These are phyloP conservation scores for Drosophila arawakana DNA, from an alignment of 1,140 invertebrate genomes.

Conservation along the genomic window DNA sequence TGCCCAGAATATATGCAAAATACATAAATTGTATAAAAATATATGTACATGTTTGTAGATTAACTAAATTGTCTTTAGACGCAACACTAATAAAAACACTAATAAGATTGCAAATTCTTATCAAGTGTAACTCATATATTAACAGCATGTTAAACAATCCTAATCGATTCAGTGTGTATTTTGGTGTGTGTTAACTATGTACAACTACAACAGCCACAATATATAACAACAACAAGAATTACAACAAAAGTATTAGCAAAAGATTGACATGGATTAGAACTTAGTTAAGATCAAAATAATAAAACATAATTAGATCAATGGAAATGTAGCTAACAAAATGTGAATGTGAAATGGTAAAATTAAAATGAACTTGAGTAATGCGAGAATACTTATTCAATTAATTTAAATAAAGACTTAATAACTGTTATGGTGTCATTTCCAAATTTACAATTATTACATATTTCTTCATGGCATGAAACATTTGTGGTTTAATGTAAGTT, in stretches of 20 bases:
- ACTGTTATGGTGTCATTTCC: conserved; percentile 67
- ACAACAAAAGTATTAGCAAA: conserved; percentile 9
- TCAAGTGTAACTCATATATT: conserved; percentile 51
- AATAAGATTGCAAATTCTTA: conserved; percentile 37
- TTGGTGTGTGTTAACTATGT: conserved; percentile 66
- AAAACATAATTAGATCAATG: conserved; percentile 10
- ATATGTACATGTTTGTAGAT: conserved; percentile 53
- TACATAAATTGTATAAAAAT: background rate
- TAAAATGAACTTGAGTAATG: conserved; percentile 30
- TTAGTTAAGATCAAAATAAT: conserved; percentile 27
- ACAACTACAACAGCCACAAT: conserved; percentile 26
- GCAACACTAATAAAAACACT: conserved; percentile 22
- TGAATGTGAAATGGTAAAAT: conserved; percentile 24
- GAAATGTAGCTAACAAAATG: conserved; percentile 15
- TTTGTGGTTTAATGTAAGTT: background rate
- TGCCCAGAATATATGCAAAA: background rate
- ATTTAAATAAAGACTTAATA: conserved; percentile 79
- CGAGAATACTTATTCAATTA: conserved; percentile 69
- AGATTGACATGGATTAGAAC: conserved; percentile 3
- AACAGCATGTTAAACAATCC: conserved; percentile 52
- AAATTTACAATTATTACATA: background rate
- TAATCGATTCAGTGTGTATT: conserved; percentile 56
- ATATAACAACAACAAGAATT: conserved; percentile 6
- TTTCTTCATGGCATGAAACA: background rate
- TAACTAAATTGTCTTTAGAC: conserved; percentile 35